Conservation (phyloP, 2,113 vertebrate genomes). For the Maccullochella peelii region DNA sequence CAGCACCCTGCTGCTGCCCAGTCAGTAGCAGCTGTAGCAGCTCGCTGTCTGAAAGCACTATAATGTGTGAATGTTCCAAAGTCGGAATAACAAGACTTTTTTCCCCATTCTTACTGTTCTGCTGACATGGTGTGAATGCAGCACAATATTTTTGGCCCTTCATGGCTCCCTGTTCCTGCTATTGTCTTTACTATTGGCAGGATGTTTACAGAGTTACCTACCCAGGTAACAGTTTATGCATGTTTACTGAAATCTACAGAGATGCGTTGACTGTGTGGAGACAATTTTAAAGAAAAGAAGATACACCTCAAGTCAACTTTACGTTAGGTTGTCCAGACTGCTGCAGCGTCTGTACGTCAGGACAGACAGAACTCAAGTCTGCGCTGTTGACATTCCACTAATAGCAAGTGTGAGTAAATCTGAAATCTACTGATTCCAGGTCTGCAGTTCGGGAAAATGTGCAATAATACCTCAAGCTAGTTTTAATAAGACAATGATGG, state of each 20-base stretch:
- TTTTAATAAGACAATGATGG: slow-evolving; percentile 52
- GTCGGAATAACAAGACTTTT: not conserved
- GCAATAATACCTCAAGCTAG: slow-evolving; percentile 80
- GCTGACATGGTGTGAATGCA: slow-evolving; percentile 43
- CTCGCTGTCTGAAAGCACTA: not conserved
- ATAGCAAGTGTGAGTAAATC: slow-evolving; percentile 31
- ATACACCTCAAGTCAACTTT: slow-evolving; percentile 12
- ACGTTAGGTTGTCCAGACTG: slow-evolving; percentile 6
- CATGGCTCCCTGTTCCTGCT: slow-evolving; percentile 33
- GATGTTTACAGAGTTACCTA: slow-evolving; percentile 69
- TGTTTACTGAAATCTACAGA: slow-evolving; percentile 61
- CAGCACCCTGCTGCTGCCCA: no score
- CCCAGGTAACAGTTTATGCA: slow-evolving; percentile 56
- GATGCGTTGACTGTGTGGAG: slow-evolving; percentile 24
- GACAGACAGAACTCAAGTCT: slow-evolving; percentile 20
- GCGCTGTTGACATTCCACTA: slow-evolving; percentile 54
- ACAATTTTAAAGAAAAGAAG: slow-evolving; percentile 10
- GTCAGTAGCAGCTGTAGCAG: not conserved
- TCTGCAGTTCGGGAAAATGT: slow-evolving; percentile 63
- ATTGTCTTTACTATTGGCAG: slow-evolving; percentile 31
- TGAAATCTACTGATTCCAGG: slow-evolving; percentile 48
- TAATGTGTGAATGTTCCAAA: not conserved
- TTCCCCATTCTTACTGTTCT: not conserved
- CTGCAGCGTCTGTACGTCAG: slow-evolving; percentile 15
- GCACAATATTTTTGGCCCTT: slow-evolving; percentile 4